Evolutionary conservation across 2,888 invertebrate species (phyloP), one percentile per base, ranked within the genome.

Genomic region (Branchinecta sandiegonensis): DNA sequence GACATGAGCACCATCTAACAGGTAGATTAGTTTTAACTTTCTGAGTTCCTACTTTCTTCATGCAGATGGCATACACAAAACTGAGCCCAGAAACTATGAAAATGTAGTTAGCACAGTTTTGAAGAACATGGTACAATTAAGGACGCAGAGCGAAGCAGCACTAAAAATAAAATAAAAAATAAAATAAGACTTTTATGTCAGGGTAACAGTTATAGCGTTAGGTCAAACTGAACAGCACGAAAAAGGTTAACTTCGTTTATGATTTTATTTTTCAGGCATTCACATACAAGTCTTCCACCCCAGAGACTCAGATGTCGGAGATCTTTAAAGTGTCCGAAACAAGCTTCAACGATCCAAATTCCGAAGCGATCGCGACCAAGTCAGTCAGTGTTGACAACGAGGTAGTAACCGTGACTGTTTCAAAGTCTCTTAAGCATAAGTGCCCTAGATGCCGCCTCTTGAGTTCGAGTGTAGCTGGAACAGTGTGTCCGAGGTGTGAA

Each of bases 401-500:
- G 8, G 63, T 17, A 56, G 63, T 56, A 10, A 17, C 63, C 8
- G 63, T 56, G 14, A 56, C 63, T 56, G 63, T 23, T 56, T n/a
- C 63, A 1, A 56, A 56, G 63, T 11, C 63, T 56, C 11, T 10
- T 10, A 56, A 56, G 8, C 23, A n/a, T 9, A 56, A 23, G 23
- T 56, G 63, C 63, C 63, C 63, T 23, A n/a, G 63, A n/a, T 56
- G 63, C 23, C 63, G 63, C 14, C 63, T 56, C n/a, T 56, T 17
- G 8, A 23, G n/a, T 56, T 56, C 63, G 14, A 10, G n/a, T 9
- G 8, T 23, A 56, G n/a, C 63, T 17, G 23, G 23, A 17, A 17
- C 63, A 9, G 14, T 56, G 23, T 56, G 63, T 23, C 10, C 63
- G 9, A 56, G 63, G 23, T 56, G 63, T 56, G 23, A 23, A 2